Evolutionary conservation across 2,113 vertebrate species (phyloP), one percentile per base, ranked within the genome.

Genomic region (Xerus inauris): DNA sequence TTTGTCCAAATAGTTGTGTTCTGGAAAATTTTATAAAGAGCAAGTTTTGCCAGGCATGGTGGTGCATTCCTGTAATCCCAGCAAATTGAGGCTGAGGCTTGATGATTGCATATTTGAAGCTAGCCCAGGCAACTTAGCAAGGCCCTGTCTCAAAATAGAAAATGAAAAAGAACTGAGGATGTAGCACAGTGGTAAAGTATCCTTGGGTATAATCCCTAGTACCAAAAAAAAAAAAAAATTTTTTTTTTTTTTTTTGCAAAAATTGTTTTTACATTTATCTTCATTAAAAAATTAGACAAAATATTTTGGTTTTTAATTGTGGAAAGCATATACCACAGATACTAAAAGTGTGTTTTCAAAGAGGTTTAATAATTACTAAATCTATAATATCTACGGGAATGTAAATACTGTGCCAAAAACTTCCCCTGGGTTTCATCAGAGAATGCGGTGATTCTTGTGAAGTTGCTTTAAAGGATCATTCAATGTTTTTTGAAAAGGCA

Each of bases 231-330:
- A 57, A 19, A 57, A 26, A 24, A 62, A 62, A 47, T 1, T 64
- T 47, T n/a, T n/a, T n/a, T n/a, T n/a, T n/a, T n/a, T n/a, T n/a
- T n/a, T 84, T 91, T 22, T 92, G 30, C 73, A 45, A 95, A 65
- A 87, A 62, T 1, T 1, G 6, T 69, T 83, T 86, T 86, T 76
- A 0, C 0, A 3, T 91, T 76, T 94, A 45, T 79, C 35, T 32
- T 90, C 19, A 40, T 89, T 72, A 81, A 89, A 81, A 87, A 80
- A 47, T 71, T 88, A 81, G 40, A 51, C 19, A 83, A 57, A 90
- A 71, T 90, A 83, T 71, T 95, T 96, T 87, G 57, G 13, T 92
- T 92, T 95, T 38, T 91, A 75, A 40, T 88, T 93, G 32, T 54
- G 32, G 38, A 64, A 83, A 32, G 26, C 51, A 72, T 88, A 69